phyloP scores from a whole-genome alignment of 1,140 invertebrate species.

The Phthorimaea operculella region DNA sequence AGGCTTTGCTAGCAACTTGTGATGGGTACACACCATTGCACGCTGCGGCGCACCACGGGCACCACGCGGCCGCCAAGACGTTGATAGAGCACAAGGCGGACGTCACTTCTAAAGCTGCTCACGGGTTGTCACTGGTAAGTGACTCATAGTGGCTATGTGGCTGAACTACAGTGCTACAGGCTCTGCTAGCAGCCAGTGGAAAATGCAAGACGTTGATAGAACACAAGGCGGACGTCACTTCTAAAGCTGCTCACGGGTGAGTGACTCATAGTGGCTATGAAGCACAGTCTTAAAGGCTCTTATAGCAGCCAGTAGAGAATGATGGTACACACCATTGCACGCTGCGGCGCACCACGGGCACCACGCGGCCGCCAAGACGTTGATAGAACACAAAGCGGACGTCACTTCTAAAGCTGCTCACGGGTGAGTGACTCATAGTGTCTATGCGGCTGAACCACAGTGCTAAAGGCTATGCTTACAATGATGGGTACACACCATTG shows the following conservation, averaged over 20 bases:
- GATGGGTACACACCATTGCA: constrained; percentile 98
- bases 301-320: too few species aligned
- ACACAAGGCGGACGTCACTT: too few species aligned
- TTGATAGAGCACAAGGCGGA: constrained; percentile 85
- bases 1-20: constrained; percentile 88
- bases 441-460: constrained; percentile 90
- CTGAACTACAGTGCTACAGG: too few species aligned
- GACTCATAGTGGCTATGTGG: too few species aligned
- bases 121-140: constrained; percentile 76
- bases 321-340: constrained; percentile 98
- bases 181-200: too few species aligned
- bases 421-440: too few species aligned
- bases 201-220: too few species aligned
- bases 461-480: constrained; percentile 87
- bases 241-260: too few species aligned
- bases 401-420: too few species aligned
- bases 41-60: constrained; percentile 97
- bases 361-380: constrained; percentile 96
- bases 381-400: too few species aligned
- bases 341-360: constrained; percentile 98
- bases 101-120: constrained; percentile 76
- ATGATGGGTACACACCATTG: constrained; percentile 96
- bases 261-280: too few species aligned
- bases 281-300: too few species aligned
- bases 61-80: constrained; percentile 94